Evolutionary conservation across 2,113 vertebrate genomes (phyloP), one percentile per base, ranked within the genome.

Genomic region (Philantomba maxwellii): DNA sequence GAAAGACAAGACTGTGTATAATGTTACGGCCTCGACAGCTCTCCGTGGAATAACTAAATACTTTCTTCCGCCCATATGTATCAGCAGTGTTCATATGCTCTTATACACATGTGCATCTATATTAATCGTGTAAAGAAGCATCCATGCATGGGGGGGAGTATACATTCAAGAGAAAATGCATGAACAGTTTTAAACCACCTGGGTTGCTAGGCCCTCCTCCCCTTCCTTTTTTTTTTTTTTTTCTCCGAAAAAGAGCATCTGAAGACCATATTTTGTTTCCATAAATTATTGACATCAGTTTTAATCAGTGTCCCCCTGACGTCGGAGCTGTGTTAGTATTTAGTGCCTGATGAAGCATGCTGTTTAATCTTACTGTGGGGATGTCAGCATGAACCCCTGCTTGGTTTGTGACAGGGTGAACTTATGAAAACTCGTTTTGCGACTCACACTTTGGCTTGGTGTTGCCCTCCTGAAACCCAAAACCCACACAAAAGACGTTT

Each of bases 371-470:
- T 95, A 89, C 96, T 91, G 89, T 97, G 96, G 86, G 93, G 93
- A 94, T 96, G 97, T 96, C 96, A 95, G 94, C 28, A 3, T 45
- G 91, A 97, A 94, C 88, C 87, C 58, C 87, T 96, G 94, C 95
- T 88, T 95, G 91, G 95, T 86, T 94, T 96, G 97, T 97, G 97
- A 95, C 97, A 97, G 97, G 96, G 97, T 17, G 66, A 96, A 95
- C 96, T 98, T 96, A 97, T 95, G 96, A 98, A 98, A 98, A 98
- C 97, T 98, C 53, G 97, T 98, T 97, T 97, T 97, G 90, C 77
- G 62, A 97, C 98, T 97, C 90, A 83, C 84, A 82, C 91, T 84
- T n/a, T 36, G 93, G 96, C 64, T 97, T 96, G 92, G 94, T 86
- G 30, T 94, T 84, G 97, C 91, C 81, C 93, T 93, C 91, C 81